Percentiles rank a stretch among this genome's conserved stretches.
phyloP scores from a whole-genome alignment of 2,113 vertebrate species.

The Tylochromis polylepis region DNA sequence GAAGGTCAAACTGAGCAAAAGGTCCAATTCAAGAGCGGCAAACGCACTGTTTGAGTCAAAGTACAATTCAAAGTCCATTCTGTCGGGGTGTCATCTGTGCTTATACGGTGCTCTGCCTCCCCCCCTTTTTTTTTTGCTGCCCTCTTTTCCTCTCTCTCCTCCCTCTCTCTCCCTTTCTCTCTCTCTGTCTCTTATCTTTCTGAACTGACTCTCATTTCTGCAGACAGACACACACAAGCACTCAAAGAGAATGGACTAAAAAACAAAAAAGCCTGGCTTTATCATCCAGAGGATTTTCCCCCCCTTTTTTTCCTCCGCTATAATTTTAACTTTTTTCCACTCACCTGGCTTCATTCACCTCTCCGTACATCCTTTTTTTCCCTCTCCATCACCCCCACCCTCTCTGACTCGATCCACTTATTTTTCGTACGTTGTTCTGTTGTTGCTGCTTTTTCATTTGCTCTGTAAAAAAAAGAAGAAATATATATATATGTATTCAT shows the following conservation, averaged over 20 bases:
- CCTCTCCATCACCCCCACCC: not conserved
- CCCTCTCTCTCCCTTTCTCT: not conserved
- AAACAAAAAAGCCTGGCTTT: constrained; percentile 31
- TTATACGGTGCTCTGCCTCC: constrained; percentile 20
- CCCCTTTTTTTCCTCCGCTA: not conserved
- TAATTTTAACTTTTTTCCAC: constrained; percentile 20
- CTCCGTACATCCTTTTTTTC: not conserved
- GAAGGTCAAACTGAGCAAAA: constrained; percentile 35
- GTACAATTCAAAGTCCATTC: constrained; percentile 6
- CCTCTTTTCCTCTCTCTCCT: constrained; percentile 9
- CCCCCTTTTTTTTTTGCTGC: constrained; percentile 5
- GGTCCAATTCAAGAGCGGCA: not conserved
- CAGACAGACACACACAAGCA: constrained; percentile 63
- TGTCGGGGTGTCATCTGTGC: constrained; percentile 57
- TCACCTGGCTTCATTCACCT: constrained; percentile 2
- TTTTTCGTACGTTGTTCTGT: constrained; percentile 18
- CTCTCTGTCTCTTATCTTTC: constrained; percentile 15
- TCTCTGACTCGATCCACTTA: constrained; percentile 10
- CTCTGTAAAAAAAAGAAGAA: not conserved
- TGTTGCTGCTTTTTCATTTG: not conserved
- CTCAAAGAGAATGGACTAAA: constrained; percentile 62
- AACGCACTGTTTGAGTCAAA: not conserved
- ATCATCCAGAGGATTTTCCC: constrained; percentile 38
- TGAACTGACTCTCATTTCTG: constrained; percentile 32
- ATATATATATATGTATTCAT: not conserved